Conservation (phyloP, 2,113 vertebrate species). For the Himantopus leucocephalus region DNA sequence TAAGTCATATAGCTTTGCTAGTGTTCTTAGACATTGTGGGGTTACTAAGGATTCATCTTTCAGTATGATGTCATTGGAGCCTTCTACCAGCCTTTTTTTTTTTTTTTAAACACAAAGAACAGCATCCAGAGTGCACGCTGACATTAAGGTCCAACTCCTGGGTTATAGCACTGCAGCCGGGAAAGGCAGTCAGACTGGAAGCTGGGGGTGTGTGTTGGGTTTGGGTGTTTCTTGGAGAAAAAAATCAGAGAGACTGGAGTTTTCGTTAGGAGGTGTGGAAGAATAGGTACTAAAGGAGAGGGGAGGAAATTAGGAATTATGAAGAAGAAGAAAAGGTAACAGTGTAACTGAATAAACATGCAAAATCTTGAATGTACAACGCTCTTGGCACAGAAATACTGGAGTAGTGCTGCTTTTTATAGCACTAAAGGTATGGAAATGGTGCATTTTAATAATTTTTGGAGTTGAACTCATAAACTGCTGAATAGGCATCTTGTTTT, state of each 20-base stretch:
- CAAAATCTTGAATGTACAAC: background rate
- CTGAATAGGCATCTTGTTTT: background rate
- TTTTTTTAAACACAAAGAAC: background rate
- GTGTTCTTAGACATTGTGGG: background rate
- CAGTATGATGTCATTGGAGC: background rate
- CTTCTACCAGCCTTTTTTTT: background rate
- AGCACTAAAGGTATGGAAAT: background rate
- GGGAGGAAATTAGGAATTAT: background rate
- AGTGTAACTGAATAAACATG: background rate
- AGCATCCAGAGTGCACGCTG: background rate
- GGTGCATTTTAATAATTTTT: background rate
- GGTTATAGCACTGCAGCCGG: background rate
- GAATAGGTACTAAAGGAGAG: background rate
- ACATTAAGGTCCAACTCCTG: background rate
- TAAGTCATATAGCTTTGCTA: background rate
- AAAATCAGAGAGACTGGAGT: background rate
- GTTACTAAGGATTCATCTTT: background rate
- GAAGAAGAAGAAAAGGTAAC: background rate
- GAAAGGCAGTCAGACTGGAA: background rate
- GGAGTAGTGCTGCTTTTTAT: background rate
- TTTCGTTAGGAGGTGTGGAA: background rate
- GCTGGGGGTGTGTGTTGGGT: accelerated
- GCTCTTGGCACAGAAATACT: background rate
- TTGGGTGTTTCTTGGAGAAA: background rate
- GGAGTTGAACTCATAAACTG: background rate